Conservation (phyloP, 2,888 invertebrate species). For the Notocelia uddmanniana region DNA sequence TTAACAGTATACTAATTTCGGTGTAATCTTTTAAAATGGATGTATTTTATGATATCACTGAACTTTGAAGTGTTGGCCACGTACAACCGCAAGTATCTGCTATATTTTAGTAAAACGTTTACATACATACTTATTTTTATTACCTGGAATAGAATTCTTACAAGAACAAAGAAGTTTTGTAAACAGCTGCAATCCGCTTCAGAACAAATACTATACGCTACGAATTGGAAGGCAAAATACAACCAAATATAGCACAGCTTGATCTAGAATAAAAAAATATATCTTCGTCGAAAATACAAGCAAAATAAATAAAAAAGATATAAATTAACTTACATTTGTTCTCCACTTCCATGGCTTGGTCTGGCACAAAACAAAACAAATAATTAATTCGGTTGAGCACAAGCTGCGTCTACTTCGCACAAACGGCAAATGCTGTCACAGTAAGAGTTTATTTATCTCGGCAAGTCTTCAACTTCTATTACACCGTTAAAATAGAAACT, state of each 20-base stretch:
- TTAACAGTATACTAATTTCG: too few relatives aligned
- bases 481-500: conserved; percentile 72
- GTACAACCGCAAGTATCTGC: background rate
- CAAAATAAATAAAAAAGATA: conserved; percentile 40
- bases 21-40: too few relatives aligned
- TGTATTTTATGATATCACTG: too few relatives aligned
- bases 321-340: conserved; percentile 72
- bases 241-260: too few relatives aligned
- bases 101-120: background rate
- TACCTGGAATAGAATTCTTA: background rate
- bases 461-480: conserved; percentile 57
- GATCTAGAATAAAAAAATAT: background rate
- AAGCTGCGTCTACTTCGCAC: conserved; percentile 60
- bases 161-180: conserved; percentile 28
- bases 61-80: background rate
- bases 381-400: conserved; percentile 51
- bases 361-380: conserved; percentile 56
- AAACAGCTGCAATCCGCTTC: background rate
- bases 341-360: conserved; percentile 74
- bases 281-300: background rate
- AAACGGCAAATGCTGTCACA: conserved; percentile 59
- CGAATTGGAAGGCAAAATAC: background rate
- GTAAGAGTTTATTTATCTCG: conserved; percentile 56
- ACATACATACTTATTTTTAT: background rate
- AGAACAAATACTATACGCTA: background rate